Conservation (phyloP, 2,113 vertebrate genomes). For the Cochlearius cochlearius region DNA sequence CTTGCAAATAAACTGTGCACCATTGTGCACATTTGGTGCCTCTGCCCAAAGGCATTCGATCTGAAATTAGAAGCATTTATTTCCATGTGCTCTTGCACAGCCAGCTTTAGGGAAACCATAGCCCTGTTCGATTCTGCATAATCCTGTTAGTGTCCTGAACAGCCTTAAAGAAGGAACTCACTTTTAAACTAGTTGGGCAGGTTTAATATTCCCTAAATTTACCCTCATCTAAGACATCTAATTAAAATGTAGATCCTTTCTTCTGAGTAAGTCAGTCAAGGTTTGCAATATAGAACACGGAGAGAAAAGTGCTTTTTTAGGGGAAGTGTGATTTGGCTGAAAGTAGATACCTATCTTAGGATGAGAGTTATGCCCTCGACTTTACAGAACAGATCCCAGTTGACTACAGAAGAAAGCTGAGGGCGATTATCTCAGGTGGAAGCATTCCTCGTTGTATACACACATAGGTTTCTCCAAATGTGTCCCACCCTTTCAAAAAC, state of each 20-base stretch:
- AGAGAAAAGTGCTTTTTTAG: not conserved
- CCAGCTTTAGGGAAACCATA: not conserved
- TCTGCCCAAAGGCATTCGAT: not conserved
- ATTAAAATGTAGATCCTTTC: conserved; percentile 26
- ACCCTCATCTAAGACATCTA: not conserved
- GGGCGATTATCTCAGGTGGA: not conserved
- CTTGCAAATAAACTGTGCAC: not conserved
- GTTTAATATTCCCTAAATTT: conserved; percentile 8
- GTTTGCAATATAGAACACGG: not conserved
- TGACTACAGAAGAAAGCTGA: not conserved
- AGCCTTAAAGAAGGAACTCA: not conserved
- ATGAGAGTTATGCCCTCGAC: not conserved
- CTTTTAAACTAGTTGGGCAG: not conserved
- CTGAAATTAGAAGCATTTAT: conserved; percentile 24
- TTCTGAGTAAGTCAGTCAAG: not conserved
- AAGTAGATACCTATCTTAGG: not conserved
- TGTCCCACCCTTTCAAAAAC: not conserved
- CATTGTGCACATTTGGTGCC: not conserved
- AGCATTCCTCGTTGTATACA: not conserved
- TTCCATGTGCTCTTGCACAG: not conserved
- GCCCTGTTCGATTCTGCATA: not conserved
- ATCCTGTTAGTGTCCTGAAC: conserved; percentile 22
- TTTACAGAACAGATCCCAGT: not conserved
- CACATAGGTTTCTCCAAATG: not conserved
- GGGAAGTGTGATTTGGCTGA: not conserved